Evolutionary conservation across 1,140 invertebrate genomes (phyloP).

Genomic region (Pseudomyrmex sp.): DNA sequence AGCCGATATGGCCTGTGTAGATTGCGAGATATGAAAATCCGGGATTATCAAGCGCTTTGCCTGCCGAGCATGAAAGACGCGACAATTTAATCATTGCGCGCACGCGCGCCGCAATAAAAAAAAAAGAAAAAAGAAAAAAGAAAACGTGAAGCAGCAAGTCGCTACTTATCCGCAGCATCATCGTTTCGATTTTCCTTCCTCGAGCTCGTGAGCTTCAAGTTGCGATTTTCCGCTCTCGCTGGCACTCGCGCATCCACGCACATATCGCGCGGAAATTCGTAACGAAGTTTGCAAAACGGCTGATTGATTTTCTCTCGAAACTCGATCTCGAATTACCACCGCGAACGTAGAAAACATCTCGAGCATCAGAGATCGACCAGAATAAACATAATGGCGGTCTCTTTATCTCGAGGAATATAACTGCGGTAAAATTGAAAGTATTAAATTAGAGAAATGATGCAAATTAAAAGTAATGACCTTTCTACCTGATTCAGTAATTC

Average conservation of each 20-base stretch:
- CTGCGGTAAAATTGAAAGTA: background rate
- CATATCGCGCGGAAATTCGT: conserved; percentile 40
- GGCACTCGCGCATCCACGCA: background rate
- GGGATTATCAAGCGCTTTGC: conserved; percentile 50
- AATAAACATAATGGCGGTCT: background rate
- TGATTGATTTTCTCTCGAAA: conserved; percentile 73
- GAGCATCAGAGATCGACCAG: conserved; percentile 18
- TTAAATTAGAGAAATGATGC: background rate
- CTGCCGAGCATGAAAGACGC: conserved; percentile 47
- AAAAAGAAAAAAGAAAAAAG: background rate
- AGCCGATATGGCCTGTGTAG: conserved; percentile 35
- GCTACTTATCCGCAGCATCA: background rate
- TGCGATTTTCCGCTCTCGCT: conserved; percentile 7
- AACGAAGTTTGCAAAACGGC: conserved; percentile 54
- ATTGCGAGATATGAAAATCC: conserved; percentile 51
- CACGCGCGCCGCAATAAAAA: background rate
- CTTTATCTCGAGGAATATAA: conserved; percentile 21
- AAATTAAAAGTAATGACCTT: background rate
- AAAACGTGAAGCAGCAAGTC: background rate
- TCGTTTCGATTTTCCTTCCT: conserved; percentile 1
- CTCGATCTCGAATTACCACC: conserved; percentile 62
- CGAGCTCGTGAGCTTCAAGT: background rate
- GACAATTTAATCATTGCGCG: conserved; percentile 42
- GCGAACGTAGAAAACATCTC: conserved; percentile 50
- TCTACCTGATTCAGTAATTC: background rate